Conservation (phyloP, 2,113 vertebrate species). For the Corvus hawaiiensis region DNA sequence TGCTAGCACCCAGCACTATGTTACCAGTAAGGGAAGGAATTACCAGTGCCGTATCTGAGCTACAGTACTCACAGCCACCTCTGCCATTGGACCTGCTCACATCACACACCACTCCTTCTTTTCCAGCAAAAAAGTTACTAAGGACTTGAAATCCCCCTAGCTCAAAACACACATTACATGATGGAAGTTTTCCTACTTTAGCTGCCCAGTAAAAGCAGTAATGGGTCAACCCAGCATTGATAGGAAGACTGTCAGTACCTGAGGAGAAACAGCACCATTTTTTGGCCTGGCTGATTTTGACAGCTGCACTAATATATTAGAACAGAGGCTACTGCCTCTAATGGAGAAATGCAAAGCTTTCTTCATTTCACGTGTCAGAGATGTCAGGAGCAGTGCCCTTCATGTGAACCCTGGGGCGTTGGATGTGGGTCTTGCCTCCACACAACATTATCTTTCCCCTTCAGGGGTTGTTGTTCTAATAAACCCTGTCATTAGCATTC, state of each 20-base stretch:
- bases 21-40: not conserved
- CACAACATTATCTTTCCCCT: not conserved
- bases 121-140: not conserved
- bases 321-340: not conserved
- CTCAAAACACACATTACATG: not conserved
- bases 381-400: not conserved
- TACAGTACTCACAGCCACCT: not conserved
- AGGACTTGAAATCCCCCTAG: not conserved
- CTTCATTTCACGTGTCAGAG: not conserved
- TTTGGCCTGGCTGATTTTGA: not conserved
- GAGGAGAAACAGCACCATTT: not conserved
- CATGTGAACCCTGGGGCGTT: not conserved
- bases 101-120: not conserved
- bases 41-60: not conserved
- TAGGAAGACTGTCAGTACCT: not conserved
- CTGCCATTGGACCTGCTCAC: not conserved
- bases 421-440: not conserved
- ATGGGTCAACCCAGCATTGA: not conserved
- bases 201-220: not conserved
- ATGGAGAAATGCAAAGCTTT: not conserved
- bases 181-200: not conserved
- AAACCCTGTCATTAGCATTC: slow-evolving; percentile 23
- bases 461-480: not conserved
- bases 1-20: not conserved
- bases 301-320: not conserved